phyloP scores from a whole-genome alignment of 30 jellyfish, hydroid and myxozoan species.

The Pelagia noctiluca region DNA sequence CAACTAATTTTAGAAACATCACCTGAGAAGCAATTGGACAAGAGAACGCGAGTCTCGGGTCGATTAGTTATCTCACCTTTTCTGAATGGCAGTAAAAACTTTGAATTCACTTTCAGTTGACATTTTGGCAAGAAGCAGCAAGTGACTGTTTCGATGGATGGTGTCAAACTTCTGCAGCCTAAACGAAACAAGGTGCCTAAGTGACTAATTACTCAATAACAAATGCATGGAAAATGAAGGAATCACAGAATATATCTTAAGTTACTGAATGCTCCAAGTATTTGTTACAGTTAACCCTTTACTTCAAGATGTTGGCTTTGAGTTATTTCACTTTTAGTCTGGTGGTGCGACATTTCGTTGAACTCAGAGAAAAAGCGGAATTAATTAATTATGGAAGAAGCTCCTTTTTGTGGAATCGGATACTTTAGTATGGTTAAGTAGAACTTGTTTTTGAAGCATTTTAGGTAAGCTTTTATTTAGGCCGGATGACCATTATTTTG shows the following conservation, averaged over 20 bases:
- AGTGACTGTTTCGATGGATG: conserved; percentile 60
- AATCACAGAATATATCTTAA: no score
- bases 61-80: conserved; percentile 11
- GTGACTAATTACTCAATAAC: not conserved
- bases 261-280: not conserved
- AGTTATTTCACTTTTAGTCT: not conserved
- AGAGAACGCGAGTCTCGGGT: not conserved
- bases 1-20: not conserved
- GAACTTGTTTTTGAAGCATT: no score
- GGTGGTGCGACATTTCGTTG: no score
- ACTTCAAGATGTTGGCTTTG: not conserved
- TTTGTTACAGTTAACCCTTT: not conserved
- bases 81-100: conserved; percentile 37
- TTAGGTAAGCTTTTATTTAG: no score
- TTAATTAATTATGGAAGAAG: no score
- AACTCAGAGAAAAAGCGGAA: no score
- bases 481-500: no score
- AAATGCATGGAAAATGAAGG: not conserved
- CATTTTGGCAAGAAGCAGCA: conserved; percentile 56
- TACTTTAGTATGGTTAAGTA: no score
- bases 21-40: not conserved
- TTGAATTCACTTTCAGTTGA: conserved; percentile 48
- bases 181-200: not conserved
- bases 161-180: conserved; percentile 60
- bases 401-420: no score